Base-by-base conservation (phyloP, 2,797 vertebrate species). In the Chanos chanos region DNA sequence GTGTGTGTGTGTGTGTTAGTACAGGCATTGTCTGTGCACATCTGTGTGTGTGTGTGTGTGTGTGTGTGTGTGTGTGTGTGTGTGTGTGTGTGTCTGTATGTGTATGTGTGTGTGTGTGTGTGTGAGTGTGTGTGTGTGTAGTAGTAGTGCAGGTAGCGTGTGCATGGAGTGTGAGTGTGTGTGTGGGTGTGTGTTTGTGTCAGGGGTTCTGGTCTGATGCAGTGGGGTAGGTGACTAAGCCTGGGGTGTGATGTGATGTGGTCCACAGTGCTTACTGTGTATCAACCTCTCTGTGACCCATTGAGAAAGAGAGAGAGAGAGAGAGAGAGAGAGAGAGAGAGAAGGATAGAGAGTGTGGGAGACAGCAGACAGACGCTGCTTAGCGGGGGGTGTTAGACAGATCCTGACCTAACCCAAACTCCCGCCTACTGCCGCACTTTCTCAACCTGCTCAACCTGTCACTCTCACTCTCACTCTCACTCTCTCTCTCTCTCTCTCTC, bases 241-340 rank as follows among this genome's bases (percentile, higher is more conserved):
- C 2, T 15, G n/a, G 25, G 64, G 80, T 83, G 83, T 84, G 76
- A 75, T 67, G 68, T 82, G 84, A 87, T 61, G 53, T 44, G 64
- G 83, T 81, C 71, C 81, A 82, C 70, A 72, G 70, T 75, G 66
- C 75, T 60, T 10, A 43, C 12, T 47, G 19, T 18, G 16, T n/a
- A 15, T 19, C 30, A 36, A 30, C 59, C 10, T 18, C 3, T 2
- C 43, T 7, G 5, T 28, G 27, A 28, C 27, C 28, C 27, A 28
- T 27, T 28, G 27, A 28, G 7, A 28, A 27, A 28, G 27, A 28
- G 27, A 28, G 27, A 28, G 27, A 28, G 25, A 25, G 25, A 25
- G 36, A 39, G 36, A 13, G 15, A 16, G 27, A 5, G 44, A 13
- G 44, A 28, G 25, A 16, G 6, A 7, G 25, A 37, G 19, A 24